Conservation (phyloP, 37 sponge, comb jelly and placozoan species). For the Halisarca cf. caerulea region DNA sequence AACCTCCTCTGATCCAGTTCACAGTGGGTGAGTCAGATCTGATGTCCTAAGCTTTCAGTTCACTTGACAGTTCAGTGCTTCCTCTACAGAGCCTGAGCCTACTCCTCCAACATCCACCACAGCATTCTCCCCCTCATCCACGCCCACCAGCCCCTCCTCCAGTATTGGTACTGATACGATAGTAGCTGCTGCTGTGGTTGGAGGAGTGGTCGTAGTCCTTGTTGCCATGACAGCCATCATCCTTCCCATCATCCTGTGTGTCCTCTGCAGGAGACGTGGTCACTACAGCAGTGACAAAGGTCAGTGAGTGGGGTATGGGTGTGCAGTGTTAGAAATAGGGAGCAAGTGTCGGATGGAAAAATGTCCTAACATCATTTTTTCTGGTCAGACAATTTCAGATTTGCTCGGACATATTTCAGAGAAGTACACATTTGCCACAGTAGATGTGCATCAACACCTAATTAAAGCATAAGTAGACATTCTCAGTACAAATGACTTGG, state of each 20-base stretch:
- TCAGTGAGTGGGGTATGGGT: neutral
- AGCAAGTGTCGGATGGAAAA: no score
- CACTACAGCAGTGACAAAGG: no score
- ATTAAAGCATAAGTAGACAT: no score
- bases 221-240: neutral
- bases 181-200: neutral
- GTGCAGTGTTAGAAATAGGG: neutral
- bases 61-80: neutral
- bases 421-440: no score
- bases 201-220: neutral
- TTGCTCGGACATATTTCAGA: no score
- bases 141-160: neutral
- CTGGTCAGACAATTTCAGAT: no score
- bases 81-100: neutral
- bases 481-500: no score
- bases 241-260: neutral
- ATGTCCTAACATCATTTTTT: no score
- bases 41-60: neutral
- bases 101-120: neutral
- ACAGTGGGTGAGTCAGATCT: neutral
- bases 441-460: no score
- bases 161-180: neutral
- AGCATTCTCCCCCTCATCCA: neutral
- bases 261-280: neutral
- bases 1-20: constrained; percentile 7